phyloP scores from a whole-genome alignment of 2,888 invertebrate species.

The Cephus rjabovi region DNA sequence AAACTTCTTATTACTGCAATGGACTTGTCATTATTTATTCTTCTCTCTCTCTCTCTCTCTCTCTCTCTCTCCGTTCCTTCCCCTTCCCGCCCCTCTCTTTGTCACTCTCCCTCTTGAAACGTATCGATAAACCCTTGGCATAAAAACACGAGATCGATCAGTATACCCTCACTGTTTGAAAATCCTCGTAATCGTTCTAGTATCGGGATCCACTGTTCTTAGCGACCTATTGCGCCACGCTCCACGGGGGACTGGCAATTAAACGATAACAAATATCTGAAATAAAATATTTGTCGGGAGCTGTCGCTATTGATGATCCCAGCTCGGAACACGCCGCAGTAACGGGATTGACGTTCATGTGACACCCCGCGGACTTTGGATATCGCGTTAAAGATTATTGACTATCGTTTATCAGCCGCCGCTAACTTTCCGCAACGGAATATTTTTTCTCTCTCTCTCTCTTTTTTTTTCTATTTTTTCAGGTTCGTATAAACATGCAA shows the following conservation, averaged over 20 bases:
- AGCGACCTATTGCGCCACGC: conserved; percentile 55
- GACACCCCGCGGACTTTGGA: conserved; percentile 40
- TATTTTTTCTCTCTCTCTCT: background rate
- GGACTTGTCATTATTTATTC: background rate
- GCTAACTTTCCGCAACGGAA: conserved; percentile 32
- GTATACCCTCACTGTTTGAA: background rate
- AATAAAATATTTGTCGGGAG: background rate
- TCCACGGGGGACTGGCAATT: conserved; percentile 59
- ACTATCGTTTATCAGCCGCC: conserved; percentile 26
- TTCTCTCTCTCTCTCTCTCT: conserved; percentile 4
- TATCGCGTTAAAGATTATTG: conserved; percentile 30
- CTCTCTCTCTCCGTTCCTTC: background rate
- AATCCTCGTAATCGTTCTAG: background rate
- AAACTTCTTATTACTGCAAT: background rate
- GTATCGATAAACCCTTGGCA: background rate
- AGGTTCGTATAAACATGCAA: background rate
- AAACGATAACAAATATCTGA: conserved; percentile 38
- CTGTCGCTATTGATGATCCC: conserved; percentile 35
- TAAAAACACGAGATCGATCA: background rate
- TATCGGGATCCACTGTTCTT: background rate
- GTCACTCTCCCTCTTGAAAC: background rate
- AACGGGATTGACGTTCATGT: conserved; percentile 30
- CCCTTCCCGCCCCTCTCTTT: background rate
- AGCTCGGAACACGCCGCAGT: conserved; percentile 25
- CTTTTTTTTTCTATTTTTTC: background rate